Conservation (phyloP, 2,113 vertebrate genomes). For the Forbesichthys papilliferus region DNA sequence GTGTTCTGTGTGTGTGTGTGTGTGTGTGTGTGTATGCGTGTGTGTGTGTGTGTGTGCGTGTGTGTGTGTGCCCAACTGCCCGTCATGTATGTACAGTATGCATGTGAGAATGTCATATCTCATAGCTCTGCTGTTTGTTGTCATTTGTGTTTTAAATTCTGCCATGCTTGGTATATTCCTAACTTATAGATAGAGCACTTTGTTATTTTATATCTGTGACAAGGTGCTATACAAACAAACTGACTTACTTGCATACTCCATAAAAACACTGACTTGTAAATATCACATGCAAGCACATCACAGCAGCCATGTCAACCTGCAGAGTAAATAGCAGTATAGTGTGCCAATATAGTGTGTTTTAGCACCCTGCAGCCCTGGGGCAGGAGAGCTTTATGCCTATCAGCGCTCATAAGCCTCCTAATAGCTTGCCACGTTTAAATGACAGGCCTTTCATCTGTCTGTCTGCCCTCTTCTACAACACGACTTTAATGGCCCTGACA, state of each 20-base stretch:
- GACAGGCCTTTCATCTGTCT: slow-evolving; percentile 67
- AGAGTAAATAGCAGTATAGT: background rate
- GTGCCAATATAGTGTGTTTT: background rate
- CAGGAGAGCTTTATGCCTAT: slow-evolving; percentile 47
- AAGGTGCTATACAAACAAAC: too few relatives aligned
- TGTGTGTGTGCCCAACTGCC: too few relatives aligned
- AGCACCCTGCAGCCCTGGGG: slow-evolving; percentile 38
- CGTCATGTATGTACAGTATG: background rate
- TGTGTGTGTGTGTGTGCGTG: slow-evolving; percentile 4
- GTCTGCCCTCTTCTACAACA: slow-evolving; percentile 63
- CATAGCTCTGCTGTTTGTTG: too few relatives aligned
- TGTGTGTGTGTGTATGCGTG: background rate
- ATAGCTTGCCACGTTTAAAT: slow-evolving; percentile 56
- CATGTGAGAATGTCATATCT: background rate
- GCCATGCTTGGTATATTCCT: too few relatives aligned
- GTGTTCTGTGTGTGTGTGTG: background rate
- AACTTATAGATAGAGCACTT: too few relatives aligned
- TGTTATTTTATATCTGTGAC: too few relatives aligned
- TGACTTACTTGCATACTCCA: too few relatives aligned
- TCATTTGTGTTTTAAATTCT: too few relatives aligned
- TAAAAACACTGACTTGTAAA: too few relatives aligned
- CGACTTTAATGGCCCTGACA: slow-evolving; percentile 70
- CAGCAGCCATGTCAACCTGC: too few relatives aligned
- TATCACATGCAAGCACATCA: too few relatives aligned
- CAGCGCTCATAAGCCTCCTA: slow-evolving; percentile 49